Evolutionary conservation across 2,113 vertebrate genomes (phyloP).

Genomic region (Pontoporia blainvillei): DNA sequence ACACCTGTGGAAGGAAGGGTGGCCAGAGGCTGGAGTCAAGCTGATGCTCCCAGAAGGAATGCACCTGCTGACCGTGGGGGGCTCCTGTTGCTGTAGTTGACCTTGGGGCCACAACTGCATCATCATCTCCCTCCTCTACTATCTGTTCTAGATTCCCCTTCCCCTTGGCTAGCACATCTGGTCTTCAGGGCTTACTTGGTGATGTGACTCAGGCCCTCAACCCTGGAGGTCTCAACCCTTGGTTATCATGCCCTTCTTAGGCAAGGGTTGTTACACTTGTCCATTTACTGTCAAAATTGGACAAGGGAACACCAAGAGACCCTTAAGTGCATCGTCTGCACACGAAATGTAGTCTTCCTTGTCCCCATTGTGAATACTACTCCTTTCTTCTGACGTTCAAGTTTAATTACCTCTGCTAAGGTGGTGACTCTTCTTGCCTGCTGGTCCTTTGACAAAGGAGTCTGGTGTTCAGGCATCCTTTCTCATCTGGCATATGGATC

Average conservation of each 20-base stretch:
- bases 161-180: no score
- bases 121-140: background rate
- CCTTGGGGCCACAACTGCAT: background rate
- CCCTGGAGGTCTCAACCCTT: background rate
- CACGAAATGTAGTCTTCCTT: background rate
- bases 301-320: background rate
- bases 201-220: background rate
- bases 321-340: background rate
- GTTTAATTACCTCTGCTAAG: background rate
- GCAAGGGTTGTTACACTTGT: background rate
- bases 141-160: background rate
- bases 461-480: background rate
- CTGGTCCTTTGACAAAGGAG: background rate
- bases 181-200: background rate
- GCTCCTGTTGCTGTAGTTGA: background rate
- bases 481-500: background rate
- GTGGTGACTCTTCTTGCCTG: background rate
- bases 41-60: background rate
- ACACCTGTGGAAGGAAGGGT: background rate
- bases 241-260: background rate
- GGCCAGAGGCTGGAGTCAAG: background rate
- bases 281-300: background rate
- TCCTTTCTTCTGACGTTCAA: background rate
- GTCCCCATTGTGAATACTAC: background rate
- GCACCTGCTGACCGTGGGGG: rapidly evolving